phyloP scores from a whole-genome alignment of 2,113 vertebrate genomes.

The Rana temporaria region DNA sequence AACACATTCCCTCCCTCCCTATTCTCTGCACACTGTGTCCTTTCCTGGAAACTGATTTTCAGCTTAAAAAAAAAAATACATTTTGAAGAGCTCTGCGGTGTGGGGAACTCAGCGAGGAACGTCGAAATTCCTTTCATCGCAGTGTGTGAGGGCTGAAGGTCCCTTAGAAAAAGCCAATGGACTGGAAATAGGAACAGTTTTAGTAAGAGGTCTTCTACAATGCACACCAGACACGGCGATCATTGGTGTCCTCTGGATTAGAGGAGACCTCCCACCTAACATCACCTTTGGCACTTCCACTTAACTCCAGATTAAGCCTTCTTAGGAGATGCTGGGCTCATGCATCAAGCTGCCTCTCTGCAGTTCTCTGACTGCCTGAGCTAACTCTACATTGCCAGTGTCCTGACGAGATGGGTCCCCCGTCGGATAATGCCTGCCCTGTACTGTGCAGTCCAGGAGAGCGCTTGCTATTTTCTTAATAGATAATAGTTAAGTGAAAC shows the following conservation, averaged over 20 bases:
- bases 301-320: background rate
- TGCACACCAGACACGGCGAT: background rate
- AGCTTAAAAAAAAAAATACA: conserved; percentile 32
- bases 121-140: background rate
- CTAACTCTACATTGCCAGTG: too few relatives aligned
- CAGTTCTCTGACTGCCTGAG: too few relatives aligned
- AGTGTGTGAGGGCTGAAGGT: background rate
- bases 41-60: conserved; percentile 47
- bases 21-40: conserved; percentile 43
- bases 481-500: too few relatives aligned
- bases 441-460: too few relatives aligned
- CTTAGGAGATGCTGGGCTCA: background rate
- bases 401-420: too few relatives aligned
- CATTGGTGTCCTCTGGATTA: background rate
- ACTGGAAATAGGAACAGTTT: background rate
- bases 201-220: background rate
- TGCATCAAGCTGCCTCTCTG: too few relatives aligned
- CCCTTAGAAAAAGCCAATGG: background rate
- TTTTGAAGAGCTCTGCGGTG: conserved; percentile 20
- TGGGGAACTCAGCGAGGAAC: background rate
- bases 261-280: background rate
- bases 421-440: too few relatives aligned
- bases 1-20: conserved; percentile 33
- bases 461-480: too few relatives aligned
- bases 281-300: background rate